phyloP scores from a whole-genome alignment of 1,140 invertebrate genomes.

The Planococcus citri region DNA sequence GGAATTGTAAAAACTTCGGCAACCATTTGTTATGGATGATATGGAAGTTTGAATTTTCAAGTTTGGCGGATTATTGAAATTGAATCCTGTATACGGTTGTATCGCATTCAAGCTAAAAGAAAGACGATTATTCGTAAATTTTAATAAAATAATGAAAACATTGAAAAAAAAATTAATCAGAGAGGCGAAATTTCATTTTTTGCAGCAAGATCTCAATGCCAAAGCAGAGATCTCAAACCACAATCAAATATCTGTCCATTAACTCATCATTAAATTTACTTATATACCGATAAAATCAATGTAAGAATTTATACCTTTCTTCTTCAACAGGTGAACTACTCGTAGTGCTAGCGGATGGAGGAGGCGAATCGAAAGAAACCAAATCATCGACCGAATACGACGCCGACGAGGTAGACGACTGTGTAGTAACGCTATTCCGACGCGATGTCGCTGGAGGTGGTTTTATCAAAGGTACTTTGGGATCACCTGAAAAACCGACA shows the following conservation, averaged over 20 bases:
- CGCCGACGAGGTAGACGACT: constrained; percentile 13
- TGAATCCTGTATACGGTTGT: not conserved
- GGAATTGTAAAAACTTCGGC: not conserved
- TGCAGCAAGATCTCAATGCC: not conserved
- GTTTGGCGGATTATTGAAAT: not conserved
- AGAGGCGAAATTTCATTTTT: not conserved
- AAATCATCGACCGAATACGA: constrained; percentile 23
- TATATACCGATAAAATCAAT: not conserved
- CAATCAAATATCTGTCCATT: constrained; percentile 25
- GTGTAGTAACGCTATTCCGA: constrained; percentile 25
- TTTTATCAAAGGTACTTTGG: constrained; percentile 25
- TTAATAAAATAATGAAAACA: not conserved
- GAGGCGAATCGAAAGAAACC: constrained; percentile 23
- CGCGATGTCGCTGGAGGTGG: constrained; percentile 27
- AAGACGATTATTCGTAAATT: not conserved
- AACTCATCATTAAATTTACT: constrained; percentile 24
- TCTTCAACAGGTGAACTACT: not conserved
- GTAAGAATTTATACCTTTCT: not conserved
- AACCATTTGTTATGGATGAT: not conserved
- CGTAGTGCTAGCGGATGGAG: not conserved
- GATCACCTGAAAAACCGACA: constrained; percentile 23
- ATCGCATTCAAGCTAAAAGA: not conserved
- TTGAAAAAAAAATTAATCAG: not conserved
- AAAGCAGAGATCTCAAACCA: constrained; percentile 23
- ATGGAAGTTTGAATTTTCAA: not conserved